Percentiles rank a stretch among this genome's conserved stretches.
phyloP scores from a whole-genome alignment of 1,140 invertebrate genomes.

The Rhynchophorus ferrugineus region DNA sequence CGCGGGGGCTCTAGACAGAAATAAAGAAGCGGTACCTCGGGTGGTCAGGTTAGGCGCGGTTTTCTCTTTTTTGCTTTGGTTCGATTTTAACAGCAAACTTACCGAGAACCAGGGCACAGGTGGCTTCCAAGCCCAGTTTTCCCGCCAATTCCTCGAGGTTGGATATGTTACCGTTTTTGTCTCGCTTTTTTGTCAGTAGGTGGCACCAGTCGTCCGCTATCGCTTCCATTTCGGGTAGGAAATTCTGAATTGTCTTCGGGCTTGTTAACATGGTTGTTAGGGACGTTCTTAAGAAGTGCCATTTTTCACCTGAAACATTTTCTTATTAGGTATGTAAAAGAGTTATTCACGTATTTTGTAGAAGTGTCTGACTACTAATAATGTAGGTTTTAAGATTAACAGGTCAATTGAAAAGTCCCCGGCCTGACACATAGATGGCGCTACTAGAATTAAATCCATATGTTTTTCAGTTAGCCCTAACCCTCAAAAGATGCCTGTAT shows the following conservation, averaged over 20 bases:
- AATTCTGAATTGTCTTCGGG: constrained; percentile 64
- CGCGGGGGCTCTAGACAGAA: no score
- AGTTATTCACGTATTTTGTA: neutral
- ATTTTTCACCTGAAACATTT: constrained; percentile 54
- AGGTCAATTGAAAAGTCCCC: no score
- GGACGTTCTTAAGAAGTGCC: constrained; percentile 64
- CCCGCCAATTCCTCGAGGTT: constrained; percentile 67
- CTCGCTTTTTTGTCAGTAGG: constrained; percentile 47
- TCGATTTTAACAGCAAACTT: no score
- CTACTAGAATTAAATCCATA: no score
- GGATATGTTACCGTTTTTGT: constrained; percentile 43
- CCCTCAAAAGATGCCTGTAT: no score
- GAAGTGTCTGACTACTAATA: neutral
- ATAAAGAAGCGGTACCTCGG: no score
- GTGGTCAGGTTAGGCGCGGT: no score
- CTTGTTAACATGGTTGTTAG: constrained; percentile 72
- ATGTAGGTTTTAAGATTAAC: neutral
- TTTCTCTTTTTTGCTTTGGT: no score
- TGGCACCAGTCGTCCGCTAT: constrained; percentile 74
- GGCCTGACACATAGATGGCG: no score
- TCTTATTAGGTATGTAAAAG: neutral
- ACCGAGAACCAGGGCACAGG: constrained; percentile 63
- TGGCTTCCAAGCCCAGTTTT: constrained; percentile 71
- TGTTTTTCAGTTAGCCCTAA: no score
- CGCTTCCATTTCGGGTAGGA: constrained; percentile 66